Evolutionary conservation across 2,888 invertebrate genomes (phyloP).

Genomic region (Heliconius ethilla): DNA sequence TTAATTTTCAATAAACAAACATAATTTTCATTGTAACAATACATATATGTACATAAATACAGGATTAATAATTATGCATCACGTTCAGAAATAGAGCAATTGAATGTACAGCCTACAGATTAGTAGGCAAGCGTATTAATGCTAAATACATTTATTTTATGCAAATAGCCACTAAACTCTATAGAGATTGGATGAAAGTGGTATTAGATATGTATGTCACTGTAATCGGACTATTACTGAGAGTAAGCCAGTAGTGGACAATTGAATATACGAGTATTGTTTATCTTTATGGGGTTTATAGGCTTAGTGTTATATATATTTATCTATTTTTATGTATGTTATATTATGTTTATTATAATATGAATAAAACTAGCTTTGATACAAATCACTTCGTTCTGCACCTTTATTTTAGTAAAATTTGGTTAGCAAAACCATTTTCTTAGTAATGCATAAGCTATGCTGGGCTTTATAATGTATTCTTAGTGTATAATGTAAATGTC

Average conservation of each 20-base stretch:
- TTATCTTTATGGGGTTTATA: not conserved
- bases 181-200: conserved; percentile 11
- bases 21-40: not conserved
- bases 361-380: not conserved
- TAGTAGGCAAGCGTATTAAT: conserved; percentile 11
- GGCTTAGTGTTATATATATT: not conserved
- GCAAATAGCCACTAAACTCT: conserved; percentile 15
- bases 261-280: not conserved
- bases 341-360: not conserved
- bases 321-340: not conserved
- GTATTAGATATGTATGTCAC: conserved; percentile 2
- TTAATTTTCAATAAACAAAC: not conserved
- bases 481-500: not conserved
- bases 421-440: not conserved
- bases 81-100: not conserved
- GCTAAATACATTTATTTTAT: not conserved
- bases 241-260: conserved; percentile 6
- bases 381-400: not conserved
- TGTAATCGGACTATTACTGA: conserved; percentile 15
- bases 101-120: conserved; percentile 6
- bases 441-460: not conserved
- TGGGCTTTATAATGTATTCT: not conserved
- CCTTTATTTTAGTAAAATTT: not conserved
- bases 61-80: not conserved
- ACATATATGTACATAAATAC: not conserved